Conservation (phyloP, 2,888 invertebrate genomes). For the Ennomos erosarius region DNA sequence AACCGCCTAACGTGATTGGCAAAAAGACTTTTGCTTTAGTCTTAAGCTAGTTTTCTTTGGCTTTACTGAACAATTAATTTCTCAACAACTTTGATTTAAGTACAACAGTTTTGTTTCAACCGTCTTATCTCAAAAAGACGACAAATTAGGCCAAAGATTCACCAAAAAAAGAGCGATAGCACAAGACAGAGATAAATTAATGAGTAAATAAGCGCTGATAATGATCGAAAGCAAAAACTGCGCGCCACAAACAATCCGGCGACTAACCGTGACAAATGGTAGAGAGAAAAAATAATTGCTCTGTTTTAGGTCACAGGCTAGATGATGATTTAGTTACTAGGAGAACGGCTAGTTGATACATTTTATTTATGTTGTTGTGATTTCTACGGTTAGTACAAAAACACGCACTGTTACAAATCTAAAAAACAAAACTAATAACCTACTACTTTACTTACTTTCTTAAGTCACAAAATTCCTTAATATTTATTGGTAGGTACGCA, state of each 20-base stretch:
- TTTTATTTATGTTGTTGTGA: too few species aligned
- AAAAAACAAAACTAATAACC: too few species aligned
- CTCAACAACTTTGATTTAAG: too few species aligned
- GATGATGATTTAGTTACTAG: conserved; percentile 4
- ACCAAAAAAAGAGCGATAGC: conserved; percentile 62
- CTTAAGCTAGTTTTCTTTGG: background rate
- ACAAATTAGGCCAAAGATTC: conserved; percentile 49
- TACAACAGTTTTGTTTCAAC: conserved; percentile 1
- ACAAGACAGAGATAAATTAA: conserved; percentile 78
- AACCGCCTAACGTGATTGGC: too few species aligned
- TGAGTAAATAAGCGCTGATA: conserved; percentile 78
- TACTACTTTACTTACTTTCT: too few species aligned
- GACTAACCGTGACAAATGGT: conserved; percentile 67
- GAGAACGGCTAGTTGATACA: too few species aligned
- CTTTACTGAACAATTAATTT: background rate
- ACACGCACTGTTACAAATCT: too few species aligned
- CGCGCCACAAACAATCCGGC: conserved; percentile 44
- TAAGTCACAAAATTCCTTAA: too few species aligned
- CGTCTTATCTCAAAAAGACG: conserved; percentile 13
- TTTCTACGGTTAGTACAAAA: too few species aligned
- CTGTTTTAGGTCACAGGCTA: conserved; percentile 27
- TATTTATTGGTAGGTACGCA: too few species aligned
- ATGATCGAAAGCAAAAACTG: conserved; percentile 70
- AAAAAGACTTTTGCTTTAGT: background rate
- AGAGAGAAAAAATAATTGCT: conserved; percentile 68